A percentile compares a stretch with the other conserved stretches of the same genome.
Conservation (phyloP, 2,888 invertebrate genomes). For the Hypercompe scribonia region DNA sequence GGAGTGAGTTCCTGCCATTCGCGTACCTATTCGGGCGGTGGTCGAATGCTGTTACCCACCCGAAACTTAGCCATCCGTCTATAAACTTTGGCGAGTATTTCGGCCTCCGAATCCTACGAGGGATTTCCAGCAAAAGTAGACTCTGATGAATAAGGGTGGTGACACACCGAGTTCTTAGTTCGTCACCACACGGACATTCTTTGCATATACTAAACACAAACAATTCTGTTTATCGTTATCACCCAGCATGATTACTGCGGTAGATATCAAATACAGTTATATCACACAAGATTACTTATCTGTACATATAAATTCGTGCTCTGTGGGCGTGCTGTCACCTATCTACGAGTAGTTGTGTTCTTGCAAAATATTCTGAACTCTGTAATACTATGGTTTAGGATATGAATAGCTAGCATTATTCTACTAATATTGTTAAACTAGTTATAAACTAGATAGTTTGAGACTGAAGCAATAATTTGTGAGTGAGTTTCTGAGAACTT, state of each 20-base stretch:
- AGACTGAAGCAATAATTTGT: background rate
- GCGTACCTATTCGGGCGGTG: too few relatives aligned
- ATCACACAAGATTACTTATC: background rate
- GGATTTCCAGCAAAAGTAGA: too few relatives aligned
- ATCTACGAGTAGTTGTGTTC: background rate
- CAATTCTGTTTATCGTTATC: background rate
- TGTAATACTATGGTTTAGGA: background rate
- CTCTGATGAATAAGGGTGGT: too few relatives aligned
- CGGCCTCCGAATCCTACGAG: too few relatives aligned
- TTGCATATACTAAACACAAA: background rate
- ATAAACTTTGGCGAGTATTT: too few relatives aligned
- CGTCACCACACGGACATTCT: background rate
- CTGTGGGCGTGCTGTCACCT: background rate
- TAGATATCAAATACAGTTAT: background rate
- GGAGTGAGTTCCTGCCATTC: too few relatives aligned
- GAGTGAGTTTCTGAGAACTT: background rate
- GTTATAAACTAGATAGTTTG: background rate
- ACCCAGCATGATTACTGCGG: background rate
- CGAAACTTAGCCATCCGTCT: too few relatives aligned
- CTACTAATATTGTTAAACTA: background rate
- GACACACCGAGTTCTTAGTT: too few relatives aligned
- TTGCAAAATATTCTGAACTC: background rate
- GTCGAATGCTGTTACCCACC: too few relatives aligned
- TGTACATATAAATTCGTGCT: background rate
- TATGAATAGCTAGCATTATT: background rate